phyloP scores from a whole-genome alignment of 2,113 vertebrate species.

The Willisornis vidua region DNA sequence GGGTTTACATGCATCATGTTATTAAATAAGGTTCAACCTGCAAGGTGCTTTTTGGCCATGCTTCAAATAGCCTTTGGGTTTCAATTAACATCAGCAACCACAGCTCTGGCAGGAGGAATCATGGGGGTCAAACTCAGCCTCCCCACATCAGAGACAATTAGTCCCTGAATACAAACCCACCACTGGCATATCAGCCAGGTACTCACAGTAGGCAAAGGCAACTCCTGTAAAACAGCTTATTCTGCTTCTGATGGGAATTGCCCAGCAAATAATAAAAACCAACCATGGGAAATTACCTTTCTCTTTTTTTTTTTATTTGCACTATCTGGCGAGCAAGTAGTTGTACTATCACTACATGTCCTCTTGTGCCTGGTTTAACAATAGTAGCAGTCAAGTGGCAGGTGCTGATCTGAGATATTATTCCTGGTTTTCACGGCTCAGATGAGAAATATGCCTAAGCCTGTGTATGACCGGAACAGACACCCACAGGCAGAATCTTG shows the following conservation, averaged over 20 bases:
- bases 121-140: neutral
- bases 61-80: slow-evolving; percentile 48
- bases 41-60: slow-evolving; percentile 72
- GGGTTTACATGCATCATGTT: slow-evolving; percentile 49
- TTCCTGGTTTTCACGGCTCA: neutral
- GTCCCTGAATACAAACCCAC: neutral
- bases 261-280: neutral
- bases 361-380: neutral
- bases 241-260: neutral
- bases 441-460: neutral
- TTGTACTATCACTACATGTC: neutral
- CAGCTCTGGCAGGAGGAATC: slow-evolving; percentile 33
- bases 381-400: neutral
- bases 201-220: neutral
- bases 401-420: neutral
- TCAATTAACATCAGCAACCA: slow-evolving; percentile 50
- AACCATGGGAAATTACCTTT: neutral
- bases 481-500: neutral
- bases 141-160: slow-evolving; percentile 8
- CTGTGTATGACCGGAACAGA: neutral
- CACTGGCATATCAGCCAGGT: neutral
- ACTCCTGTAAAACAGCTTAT: neutral
- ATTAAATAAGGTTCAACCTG: slow-evolving; percentile 75
- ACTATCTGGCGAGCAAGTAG: neutral
- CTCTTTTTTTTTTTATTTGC: neutral